Percentiles rank a stretch among this genome's conserved stretches.
Conservation (phyloP, 2,888 invertebrate genomes). For the Diloba caeruleocephala region DNA sequence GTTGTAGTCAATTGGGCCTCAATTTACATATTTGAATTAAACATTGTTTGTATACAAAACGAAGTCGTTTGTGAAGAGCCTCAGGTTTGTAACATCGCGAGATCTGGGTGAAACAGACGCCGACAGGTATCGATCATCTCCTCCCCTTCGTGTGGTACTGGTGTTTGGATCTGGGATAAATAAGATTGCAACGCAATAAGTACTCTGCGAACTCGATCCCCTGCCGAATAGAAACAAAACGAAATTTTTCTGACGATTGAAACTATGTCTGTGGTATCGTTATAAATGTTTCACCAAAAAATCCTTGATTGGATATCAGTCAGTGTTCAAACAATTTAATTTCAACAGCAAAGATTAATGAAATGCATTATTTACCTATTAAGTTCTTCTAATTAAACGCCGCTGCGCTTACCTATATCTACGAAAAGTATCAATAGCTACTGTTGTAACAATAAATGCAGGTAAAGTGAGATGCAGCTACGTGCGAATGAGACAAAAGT, state of each 20-base stretch:
- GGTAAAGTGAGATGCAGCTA: conserved; percentile 35
- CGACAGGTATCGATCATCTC: conserved; percentile 48
- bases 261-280: conserved; percentile 4
- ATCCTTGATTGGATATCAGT: not conserved
- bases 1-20: conserved; percentile 25
- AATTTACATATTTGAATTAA: conserved; percentile 38
- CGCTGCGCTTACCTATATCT: not conserved
- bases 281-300: conserved; percentile 19
- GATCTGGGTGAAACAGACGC: conserved; percentile 39
- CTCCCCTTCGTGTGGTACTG: conserved; percentile 40
- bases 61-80: conserved; percentile 28
- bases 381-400: too few relatives aligned
- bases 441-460: conserved; percentile 22
- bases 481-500: conserved; percentile 55
- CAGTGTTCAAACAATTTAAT: conserved; percentile 4
- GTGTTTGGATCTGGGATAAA: conserved; percentile 43
- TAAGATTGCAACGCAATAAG: conserved; percentile 41
- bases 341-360: too few relatives aligned
- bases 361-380: too few relatives aligned
- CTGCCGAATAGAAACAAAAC: conserved; percentile 17
- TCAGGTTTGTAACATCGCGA: conserved; percentile 8
- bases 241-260: not conserved
- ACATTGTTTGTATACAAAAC: conserved; percentile 52
- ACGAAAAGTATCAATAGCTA: conserved; percentile 23
- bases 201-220: conserved; percentile 16